These are phyloP conservation scores for Eriosoma lanigerum DNA, from an alignment of 1,140 invertebrate genomes.

Conservation along the genomic window DNA sequence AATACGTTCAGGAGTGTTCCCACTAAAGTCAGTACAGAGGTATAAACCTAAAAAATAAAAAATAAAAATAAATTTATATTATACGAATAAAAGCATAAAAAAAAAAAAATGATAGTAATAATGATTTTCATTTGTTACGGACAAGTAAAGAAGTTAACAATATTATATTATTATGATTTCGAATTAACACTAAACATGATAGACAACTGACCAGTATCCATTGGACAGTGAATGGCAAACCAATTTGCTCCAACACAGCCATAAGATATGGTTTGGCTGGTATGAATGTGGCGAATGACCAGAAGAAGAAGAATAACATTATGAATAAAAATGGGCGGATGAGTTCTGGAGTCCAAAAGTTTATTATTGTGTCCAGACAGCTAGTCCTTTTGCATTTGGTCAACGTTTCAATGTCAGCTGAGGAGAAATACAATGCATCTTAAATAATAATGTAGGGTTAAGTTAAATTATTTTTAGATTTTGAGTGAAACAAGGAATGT, in stretches of 20 bases:
- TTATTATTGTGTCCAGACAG: neutral
- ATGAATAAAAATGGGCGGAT: slow-evolving; percentile 39
- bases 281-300: slow-evolving; percentile 27
- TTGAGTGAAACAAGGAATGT: too few relatives aligned
- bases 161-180: too few relatives aligned
- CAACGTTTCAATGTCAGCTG: neutral
- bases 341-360: slow-evolving; percentile 23
- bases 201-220: slow-evolving; percentile 38
- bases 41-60: slow-evolving; percentile 33
- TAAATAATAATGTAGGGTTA: too few relatives aligned
- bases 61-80: too few relatives aligned
- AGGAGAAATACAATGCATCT: neutral
- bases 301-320: slow-evolving; percentile 39
- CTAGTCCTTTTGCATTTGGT: neutral
- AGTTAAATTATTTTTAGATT: too few relatives aligned
- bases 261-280: slow-evolving; percentile 46
- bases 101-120: neutral
- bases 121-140: too few relatives aligned
- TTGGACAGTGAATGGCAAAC: slow-evolving; percentile 22
- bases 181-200: neutral
- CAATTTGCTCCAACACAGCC: slow-evolving; percentile 44
- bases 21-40: slow-evolving; percentile 6
- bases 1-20: slow-evolving; percentile 50
- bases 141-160: too few relatives aligned
- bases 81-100: neutral